A percentile compares a stretch with the other conserved stretches of the same genome.
phyloP scores from a whole-genome alignment of 2,113 vertebrate species.

The Prionailurus viverrinus region DNA sequence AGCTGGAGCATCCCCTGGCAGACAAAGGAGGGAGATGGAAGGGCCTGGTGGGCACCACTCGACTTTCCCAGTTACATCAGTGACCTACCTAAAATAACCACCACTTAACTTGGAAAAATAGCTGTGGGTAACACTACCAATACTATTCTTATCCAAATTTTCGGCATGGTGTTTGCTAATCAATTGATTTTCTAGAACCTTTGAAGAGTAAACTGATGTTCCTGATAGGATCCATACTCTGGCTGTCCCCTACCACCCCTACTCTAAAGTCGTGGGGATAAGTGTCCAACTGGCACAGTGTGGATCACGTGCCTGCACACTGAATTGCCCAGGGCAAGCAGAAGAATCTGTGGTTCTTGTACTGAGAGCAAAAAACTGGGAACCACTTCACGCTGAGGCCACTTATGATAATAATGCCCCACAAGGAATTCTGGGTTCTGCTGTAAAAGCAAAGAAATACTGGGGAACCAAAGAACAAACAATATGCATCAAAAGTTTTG shows the following conservation, averaged over 20 bases:
- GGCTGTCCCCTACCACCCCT: neutral
- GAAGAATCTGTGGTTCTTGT: neutral
- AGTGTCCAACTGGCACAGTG: fast-evolving
- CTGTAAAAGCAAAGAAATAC: neutral
- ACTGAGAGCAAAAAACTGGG: neutral
- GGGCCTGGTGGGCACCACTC: neutral
- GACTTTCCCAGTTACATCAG: neutral
- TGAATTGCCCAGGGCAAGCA: neutral
- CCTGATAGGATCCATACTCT: neutral
- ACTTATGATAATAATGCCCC: neutral
- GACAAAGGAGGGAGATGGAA: neutral
- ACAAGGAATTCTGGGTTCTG: neutral
- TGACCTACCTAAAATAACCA: neutral
- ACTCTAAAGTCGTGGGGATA: neutral
- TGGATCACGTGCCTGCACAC: neutral
- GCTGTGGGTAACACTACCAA: neutral
- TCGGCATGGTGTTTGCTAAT: neutral
- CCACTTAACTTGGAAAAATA: neutral
- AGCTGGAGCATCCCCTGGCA: neutral
- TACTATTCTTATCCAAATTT: neutral
- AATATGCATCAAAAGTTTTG: neutral
- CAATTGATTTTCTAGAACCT: neutral
- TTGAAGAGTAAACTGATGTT: neutral
- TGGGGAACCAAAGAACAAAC: neutral
- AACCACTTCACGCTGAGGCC: neutral